Conservation (phyloP, 2,113 vertebrate species). For the Rhinolophus ferrumequinum region DNA sequence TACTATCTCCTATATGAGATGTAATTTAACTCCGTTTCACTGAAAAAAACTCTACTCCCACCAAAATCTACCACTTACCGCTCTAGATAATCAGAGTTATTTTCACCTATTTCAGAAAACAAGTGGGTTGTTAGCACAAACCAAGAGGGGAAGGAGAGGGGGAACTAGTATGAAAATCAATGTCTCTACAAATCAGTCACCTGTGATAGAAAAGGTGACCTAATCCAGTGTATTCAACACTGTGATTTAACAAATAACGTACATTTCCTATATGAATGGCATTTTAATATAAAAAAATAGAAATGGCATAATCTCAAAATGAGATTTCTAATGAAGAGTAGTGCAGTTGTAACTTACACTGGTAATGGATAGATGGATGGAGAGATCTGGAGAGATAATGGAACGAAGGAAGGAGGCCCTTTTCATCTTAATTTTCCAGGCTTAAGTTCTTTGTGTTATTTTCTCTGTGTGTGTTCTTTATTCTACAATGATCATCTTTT, state of each 20-base stretch:
- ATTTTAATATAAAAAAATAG: neutral
- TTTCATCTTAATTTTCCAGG: neutral
- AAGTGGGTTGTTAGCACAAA: neutral
- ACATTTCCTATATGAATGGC: neutral
- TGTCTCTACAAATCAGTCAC: neutral
- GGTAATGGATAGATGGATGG: neutral
- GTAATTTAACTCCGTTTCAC: neutral
- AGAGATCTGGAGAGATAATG: too few relatives aligned
- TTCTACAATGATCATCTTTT: constrained; percentile 7
- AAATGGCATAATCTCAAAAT: neutral
- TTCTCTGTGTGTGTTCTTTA: neutral
- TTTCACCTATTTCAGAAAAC: neutral
- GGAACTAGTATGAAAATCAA: neutral
- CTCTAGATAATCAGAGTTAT: neutral
- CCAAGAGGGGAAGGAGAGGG: neutral
- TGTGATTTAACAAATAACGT: neutral
- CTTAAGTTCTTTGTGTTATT: neutral
- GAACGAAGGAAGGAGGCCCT: neutral
- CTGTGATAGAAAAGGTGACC: neutral
- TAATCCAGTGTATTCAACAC: neutral
- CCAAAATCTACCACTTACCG: neutral
- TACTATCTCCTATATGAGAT: neutral
- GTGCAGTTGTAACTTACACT: neutral
- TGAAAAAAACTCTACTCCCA: neutral
- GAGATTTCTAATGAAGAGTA: neutral